phyloP scores from a whole-genome alignment of 2,888 invertebrate species.

The Chymomyza procnemis region DNA sequence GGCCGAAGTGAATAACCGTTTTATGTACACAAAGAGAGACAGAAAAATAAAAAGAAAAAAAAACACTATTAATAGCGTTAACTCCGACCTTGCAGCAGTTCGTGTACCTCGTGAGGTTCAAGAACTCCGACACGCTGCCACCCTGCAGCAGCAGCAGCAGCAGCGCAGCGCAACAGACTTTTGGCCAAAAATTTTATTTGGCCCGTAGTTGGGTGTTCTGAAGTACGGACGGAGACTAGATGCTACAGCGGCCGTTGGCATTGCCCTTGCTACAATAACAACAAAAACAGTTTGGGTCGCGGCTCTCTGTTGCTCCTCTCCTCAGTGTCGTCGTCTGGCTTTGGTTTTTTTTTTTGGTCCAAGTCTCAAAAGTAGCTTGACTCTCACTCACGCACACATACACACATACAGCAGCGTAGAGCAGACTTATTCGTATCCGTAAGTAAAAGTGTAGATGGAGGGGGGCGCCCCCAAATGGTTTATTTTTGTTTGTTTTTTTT shows the following conservation, averaged over 20 bases:
- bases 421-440: slow-evolving; percentile 7
- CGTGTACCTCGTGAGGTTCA: slow-evolving; percentile 66
- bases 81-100: slow-evolving; percentile 68
- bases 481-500: slow-evolving; percentile 46
- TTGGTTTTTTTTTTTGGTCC: slow-evolving; percentile 39
- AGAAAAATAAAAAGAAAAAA: slow-evolving; percentile 43
- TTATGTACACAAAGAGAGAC: slow-evolving; percentile 50
- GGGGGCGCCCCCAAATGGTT: slow-evolving; percentile 20
- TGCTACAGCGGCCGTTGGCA: slow-evolving; percentile 62
- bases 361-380: slow-evolving; percentile 43
- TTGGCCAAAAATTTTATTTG: slow-evolving; percentile 47
- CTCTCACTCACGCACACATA: slow-evolving; percentile 4
- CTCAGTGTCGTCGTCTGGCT: slow-evolving; percentile 44
- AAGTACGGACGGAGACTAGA: slow-evolving; percentile 33
- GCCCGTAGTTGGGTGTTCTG: neutral
- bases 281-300: neutral
- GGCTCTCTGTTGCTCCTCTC: neutral
- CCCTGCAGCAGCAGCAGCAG: slow-evolving; percentile 34
- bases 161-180: slow-evolving; percentile 40
- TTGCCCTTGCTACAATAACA: slow-evolving; percentile 43
- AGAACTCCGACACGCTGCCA: slow-evolving; percentile 49
- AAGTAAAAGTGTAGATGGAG: slow-evolving; percentile 48
- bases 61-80: slow-evolving; percentile 70
- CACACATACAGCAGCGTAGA: slow-evolving; percentile 4
- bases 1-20: slow-evolving; percentile 67